These are phyloP conservation scores for Serrognathus titanus DNA, from an alignment of 2,888 invertebrate genomes.

Conservation along the genomic window DNA sequence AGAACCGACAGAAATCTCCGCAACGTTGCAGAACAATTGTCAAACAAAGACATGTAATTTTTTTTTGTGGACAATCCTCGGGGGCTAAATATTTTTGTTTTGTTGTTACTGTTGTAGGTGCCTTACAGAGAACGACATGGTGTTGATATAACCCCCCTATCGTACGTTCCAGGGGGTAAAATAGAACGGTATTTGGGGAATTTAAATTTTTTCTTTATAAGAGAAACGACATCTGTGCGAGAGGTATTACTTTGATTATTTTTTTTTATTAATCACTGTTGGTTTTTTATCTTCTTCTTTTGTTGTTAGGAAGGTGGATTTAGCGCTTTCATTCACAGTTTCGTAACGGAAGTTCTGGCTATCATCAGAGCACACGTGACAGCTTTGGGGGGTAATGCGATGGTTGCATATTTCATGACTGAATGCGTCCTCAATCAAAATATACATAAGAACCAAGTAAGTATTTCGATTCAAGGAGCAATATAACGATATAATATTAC, in stretches of 20 bases:
- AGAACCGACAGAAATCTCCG: slow-evolving; percentile 56
- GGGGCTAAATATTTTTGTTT: slow-evolving; percentile 5
- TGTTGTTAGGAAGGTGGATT: slow-evolving; percentile 73
- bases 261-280: not conserved
- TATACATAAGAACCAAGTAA: slow-evolving; percentile 94
- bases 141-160: slow-evolving; percentile 77
- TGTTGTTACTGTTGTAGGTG: slow-evolving; percentile 39
- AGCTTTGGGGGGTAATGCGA: slow-evolving; percentile 90
- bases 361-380: slow-evolving; percentile 91
- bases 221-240: slow-evolving; percentile 88
- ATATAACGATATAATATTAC: too few relatives aligned
- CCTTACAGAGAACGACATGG: slow-evolving; percentile 55
- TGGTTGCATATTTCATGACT: slow-evolving; percentile 90
- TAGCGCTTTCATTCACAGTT: slow-evolving; percentile 91
- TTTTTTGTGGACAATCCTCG: not conserved
- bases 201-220: slow-evolving; percentile 89
- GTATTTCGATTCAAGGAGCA: too few relatives aligned
- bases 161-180: slow-evolving; percentile 72
- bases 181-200: slow-evolving; percentile 84
- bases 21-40: slow-evolving; percentile 43
- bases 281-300: slow-evolving; percentile 8
- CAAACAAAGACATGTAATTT: slow-evolving; percentile 42
- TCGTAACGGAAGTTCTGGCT: slow-evolving; percentile 89
- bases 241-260: slow-evolving; percentile 54
- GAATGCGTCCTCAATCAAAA: slow-evolving; percentile 89